These are phyloP conservation scores for Crambe crambe DNA, from an alignment of 37 sponge, comb jelly and placozoan species.

Conservation along the genomic window DNA sequence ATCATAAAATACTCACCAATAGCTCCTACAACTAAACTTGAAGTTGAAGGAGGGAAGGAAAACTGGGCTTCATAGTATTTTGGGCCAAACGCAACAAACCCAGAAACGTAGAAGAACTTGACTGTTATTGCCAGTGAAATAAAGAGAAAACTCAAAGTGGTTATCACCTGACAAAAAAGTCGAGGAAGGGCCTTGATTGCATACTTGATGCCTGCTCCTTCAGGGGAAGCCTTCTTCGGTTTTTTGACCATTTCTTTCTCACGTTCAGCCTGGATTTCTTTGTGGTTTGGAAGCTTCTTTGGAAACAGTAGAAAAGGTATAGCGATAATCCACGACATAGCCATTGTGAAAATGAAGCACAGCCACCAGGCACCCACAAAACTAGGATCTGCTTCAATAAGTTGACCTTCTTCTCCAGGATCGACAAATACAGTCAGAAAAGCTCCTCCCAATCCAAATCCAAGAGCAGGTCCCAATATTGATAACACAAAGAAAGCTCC, in stretches of 20 bases:
- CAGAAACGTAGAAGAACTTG: conserved; percentile 40
- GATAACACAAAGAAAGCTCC: conserved; percentile 48
- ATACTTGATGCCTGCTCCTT: conserved; percentile 1
- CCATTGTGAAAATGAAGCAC: conserved; percentile 55
- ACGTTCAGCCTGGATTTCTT: conserved; percentile 21
- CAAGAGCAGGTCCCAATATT: conserved; percentile 73
- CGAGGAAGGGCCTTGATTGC: conserved; percentile 41
- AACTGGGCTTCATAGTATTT: conserved; percentile 84
- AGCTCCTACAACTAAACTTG: conserved; percentile 55
- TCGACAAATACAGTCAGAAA: conserved; percentile 75
- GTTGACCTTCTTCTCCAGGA: conserved; percentile 48
- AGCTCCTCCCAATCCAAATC: conserved; percentile 68
- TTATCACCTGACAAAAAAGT: conserved; percentile 40
- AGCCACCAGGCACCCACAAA: conserved; percentile 93
- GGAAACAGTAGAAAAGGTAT: conserved; percentile 84
- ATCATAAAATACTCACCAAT: conserved; percentile 20
- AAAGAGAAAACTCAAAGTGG: conserved; percentile 63
- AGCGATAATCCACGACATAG: conserved; percentile 40
- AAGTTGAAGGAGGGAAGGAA: conserved; percentile 37
- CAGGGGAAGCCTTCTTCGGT: background rate
- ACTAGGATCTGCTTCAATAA: conserved; percentile 55
- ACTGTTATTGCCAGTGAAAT: conserved; percentile 35
- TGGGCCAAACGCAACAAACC: conserved; percentile 71
- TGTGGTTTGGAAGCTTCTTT: conserved; percentile 44
- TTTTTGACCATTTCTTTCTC: conserved; percentile 61